These are phyloP conservation scores for Petrocephalus microphthalmus DNA, from an alignment of 2,113 vertebrate species.

Conservation along the genomic window DNA sequence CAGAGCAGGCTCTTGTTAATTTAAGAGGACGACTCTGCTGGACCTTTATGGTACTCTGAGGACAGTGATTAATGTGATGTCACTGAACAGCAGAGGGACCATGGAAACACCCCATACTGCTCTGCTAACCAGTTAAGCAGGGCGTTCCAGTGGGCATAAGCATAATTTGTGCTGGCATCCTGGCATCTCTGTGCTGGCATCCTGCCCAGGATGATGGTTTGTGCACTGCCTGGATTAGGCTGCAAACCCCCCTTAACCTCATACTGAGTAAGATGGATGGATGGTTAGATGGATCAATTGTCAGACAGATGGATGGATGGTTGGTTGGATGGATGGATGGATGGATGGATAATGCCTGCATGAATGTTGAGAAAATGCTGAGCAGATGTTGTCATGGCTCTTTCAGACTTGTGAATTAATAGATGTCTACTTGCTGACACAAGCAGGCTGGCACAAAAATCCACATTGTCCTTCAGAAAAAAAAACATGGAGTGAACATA, in stretches of 20 bases:
- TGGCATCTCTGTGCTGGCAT: not conserved
- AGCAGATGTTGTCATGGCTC: not conserved
- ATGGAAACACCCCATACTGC: not conserved
- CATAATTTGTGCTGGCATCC: not conserved
- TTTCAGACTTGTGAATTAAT: not conserved
- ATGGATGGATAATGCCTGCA: not conserved
- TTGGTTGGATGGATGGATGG: not conserved
- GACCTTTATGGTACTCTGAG: not conserved
- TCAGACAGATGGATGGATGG: not conserved
- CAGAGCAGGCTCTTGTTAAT: not conserved
- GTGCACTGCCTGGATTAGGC: not conserved
- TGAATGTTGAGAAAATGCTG: not conserved
- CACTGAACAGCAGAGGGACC: not conserved
- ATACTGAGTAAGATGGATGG: not conserved
- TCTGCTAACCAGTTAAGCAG: not conserved
- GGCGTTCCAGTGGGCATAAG: not conserved
- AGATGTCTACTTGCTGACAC: not conserved
- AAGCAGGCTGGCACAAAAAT: not conserved
- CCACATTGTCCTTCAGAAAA: not conserved
- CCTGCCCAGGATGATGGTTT: not conserved
- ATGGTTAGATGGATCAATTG: not conserved
- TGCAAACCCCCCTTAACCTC: not conserved
- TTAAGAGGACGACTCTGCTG: not conserved
- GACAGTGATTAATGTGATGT: not conserved
- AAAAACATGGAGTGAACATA: not conserved